Base-by-base conservation (phyloP, 2,797 vertebrate genomes). In the Sebastes itinus region DNA sequence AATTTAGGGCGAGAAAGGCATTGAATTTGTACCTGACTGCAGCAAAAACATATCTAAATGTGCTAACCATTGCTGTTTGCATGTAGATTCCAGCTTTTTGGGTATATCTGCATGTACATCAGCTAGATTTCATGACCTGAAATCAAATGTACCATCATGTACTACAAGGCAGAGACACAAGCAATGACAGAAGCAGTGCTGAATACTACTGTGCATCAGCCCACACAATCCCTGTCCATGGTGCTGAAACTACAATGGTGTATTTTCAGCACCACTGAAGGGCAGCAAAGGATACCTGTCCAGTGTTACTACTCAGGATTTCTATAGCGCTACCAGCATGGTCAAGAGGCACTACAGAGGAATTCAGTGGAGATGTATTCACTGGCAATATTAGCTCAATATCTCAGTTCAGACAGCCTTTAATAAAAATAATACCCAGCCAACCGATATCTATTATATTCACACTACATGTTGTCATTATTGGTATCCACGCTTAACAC, bases 221-320 rank as follows among this genome's bases (percentile, higher is more conserved):
- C 23, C 25, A 55, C 60, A 59, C 42, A 38, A 7, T 25, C 79
- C 11, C 87, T 91, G 77, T 94, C 90, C 90, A 65, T 83, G 86
- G 85, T 91, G 77, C 89, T 91, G 87, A 92, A 82, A 73, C 46
- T 1, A 70, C 63, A 42, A 12, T 3, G 32, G 0, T 25, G 38
- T 13, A 9, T 61, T 20, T 6, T 2, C 3, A 23, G 2, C 60
- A 42, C 46, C 49, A 35, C 6, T 58, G 28, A 72, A 69, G 3
- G 27, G 14, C 58, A 61, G 62, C 42, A 42, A 1, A 83, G n/a
- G 16, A 60, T 1, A 16, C 14, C 3, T 3, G 13, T 42, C 7
- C 25, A 23, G 9, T 6, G 10, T 4, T 23, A 28, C 6, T 22
- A 14, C 3, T 2, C 6, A 20, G 3, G 13, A 22, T 65, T 9